phyloP scores from a whole-genome alignment of 2,113 vertebrate species.

The Argyrosomus japonicus region DNA sequence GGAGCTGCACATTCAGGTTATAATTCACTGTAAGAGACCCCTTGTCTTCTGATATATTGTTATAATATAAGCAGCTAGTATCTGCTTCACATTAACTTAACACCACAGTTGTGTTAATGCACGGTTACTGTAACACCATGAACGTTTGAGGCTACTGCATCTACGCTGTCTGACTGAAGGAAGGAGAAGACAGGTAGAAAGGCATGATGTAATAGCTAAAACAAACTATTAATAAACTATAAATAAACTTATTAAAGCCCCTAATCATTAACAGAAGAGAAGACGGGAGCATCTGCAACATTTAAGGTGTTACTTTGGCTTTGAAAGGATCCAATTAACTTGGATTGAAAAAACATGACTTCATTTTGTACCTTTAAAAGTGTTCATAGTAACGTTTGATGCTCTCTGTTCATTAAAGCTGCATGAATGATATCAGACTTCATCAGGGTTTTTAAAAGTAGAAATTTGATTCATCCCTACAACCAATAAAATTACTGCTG shows the following conservation, averaged over 20 bases:
- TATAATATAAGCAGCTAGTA: too few relatives aligned
- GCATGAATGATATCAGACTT: background rate
- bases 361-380: background rate
- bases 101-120: too few relatives aligned
- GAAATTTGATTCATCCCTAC: conserved; percentile 24
- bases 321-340: background rate
- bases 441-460: conserved; percentile 29
- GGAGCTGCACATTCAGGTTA: too few relatives aligned
- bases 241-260: background rate
- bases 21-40: too few relatives aligned
- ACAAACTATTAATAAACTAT: background rate
- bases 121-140: too few relatives aligned
- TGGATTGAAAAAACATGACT: background rate
- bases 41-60: too few relatives aligned
- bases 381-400: background rate
- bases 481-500: conserved; percentile 47
- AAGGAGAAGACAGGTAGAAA: too few relatives aligned
- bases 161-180: too few relatives aligned
- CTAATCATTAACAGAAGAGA: background rate
- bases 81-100: too few relatives aligned
- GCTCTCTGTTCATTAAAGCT: background rate
- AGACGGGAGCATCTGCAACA: background rate
- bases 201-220: too few relatives aligned
- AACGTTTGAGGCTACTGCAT: too few relatives aligned
- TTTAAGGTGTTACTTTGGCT: background rate